phyloP scores from a whole-genome alignment of 2,113 vertebrate species.

The Melanocharis versteri region DNA sequence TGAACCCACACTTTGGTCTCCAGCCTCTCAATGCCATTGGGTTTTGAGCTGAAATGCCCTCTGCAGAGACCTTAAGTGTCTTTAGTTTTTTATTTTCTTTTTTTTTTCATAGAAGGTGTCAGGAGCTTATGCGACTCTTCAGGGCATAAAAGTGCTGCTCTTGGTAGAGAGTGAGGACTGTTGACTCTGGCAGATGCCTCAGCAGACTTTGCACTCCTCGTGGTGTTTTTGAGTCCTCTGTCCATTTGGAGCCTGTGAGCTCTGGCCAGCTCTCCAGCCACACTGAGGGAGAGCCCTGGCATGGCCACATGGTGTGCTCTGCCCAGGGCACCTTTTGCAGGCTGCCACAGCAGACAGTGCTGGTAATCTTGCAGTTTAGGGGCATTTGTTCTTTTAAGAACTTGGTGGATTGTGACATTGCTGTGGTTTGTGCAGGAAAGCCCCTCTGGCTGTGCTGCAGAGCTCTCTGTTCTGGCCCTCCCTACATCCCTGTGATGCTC shows the following conservation, averaged over 20 bases:
- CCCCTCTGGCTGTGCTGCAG: neutral
- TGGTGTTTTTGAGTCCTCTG: neutral
- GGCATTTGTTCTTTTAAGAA: neutral
- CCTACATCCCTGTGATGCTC: neutral
- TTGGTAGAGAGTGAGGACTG: neutral
- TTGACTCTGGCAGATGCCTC: conserved; percentile 5
- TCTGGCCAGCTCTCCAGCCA: neutral
- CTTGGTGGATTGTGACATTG: neutral
- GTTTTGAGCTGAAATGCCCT: neutral
- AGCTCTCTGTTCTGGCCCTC: neutral
- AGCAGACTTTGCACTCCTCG: neutral
- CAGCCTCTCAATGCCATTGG: neutral
- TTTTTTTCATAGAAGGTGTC: neutral
- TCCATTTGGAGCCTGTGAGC: neutral
- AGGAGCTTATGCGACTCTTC: neutral
- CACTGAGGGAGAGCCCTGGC: neutral
- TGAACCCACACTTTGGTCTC: neutral
- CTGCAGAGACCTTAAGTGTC: neutral
- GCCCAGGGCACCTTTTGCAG: neutral
- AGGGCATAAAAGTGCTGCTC: neutral
- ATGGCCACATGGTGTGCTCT: neutral
- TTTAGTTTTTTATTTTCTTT: neutral
- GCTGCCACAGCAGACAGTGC: neutral
- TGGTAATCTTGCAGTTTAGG: neutral
- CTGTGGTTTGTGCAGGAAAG: neutral